Evolutionary conservation across 2,888 invertebrate species (phyloP).

Genomic region (Graphium colonna): DNA sequence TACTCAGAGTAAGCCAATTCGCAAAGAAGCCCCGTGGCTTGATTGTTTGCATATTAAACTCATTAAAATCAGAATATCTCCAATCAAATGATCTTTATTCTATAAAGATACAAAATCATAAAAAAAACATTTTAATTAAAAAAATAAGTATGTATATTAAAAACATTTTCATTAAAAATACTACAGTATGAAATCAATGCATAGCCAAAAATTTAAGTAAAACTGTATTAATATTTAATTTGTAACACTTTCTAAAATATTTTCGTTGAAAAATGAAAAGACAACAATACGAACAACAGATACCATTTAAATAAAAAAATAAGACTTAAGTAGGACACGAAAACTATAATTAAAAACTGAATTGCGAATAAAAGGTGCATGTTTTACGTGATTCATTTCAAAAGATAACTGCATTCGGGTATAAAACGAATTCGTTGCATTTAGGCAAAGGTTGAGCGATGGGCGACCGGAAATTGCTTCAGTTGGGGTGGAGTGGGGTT

Average conservation of each 20-base stretch:
- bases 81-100: too few relatives aligned
- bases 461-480: slow-evolving; percentile 67
- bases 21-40: too few relatives aligned
- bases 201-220: too few relatives aligned
- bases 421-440: slow-evolving; percentile 29
- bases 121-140: too few relatives aligned
- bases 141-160: slow-evolving; percentile 4
- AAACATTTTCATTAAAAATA: neutral
- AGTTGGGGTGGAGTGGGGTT: slow-evolving; percentile 49
- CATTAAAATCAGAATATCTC: too few relatives aligned
- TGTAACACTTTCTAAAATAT: too few relatives aligned
- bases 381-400: slow-evolving; percentile 1
- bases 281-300: neutral
- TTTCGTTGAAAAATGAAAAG: too few relatives aligned
- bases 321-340: neutral
- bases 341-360: slow-evolving; percentile 8
- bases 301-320: neutral
- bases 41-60: too few relatives aligned
- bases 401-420: slow-evolving; percentile 23
- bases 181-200: too few relatives aligned
- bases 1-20: too few relatives aligned
- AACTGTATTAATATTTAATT: too few relatives aligned
- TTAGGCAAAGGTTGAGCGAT: slow-evolving; percentile 25
- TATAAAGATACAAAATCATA: too few relatives aligned
- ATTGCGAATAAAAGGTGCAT: neutral